A percentile compares a stretch with the other conserved stretches of the same genome.
phyloP scores from a whole-genome alignment of 2,888 invertebrate species.

The Meliscaeva auricollis region DNA sequence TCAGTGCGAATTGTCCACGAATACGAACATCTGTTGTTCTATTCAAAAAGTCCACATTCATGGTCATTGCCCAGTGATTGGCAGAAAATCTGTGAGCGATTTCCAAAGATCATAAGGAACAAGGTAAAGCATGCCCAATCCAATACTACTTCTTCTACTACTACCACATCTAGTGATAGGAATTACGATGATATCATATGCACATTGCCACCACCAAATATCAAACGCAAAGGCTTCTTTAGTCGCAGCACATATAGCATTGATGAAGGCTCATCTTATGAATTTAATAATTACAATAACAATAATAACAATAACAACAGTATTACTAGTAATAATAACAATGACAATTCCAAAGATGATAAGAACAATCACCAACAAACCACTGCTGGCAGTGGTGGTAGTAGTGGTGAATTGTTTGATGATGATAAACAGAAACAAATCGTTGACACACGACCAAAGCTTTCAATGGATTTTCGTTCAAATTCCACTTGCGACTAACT shows the following conservation, averaged over 20 bases:
- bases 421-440: conserved; percentile 25
- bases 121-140: conserved; percentile 82
- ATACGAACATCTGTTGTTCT: conserved; percentile 82
- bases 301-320: conserved; percentile 62
- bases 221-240: conserved; percentile 80
- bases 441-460: conserved; percentile 71
- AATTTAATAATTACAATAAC: conserved; percentile 76
- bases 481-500: conserved; percentile 80
- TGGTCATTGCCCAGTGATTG: conserved; percentile 83
- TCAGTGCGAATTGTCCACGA: conserved; percentile 83
- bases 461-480: conserved; percentile 79
- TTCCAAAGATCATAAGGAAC: conserved; percentile 83
- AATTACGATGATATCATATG: conserved; percentile 72
- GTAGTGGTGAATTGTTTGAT: conserved; percentile 46
- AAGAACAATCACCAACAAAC: conserved; percentile 34
- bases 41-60: conserved; percentile 83
- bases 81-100: conserved; percentile 82
- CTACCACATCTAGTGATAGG: conserved; percentile 64
- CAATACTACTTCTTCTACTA: conserved; percentile 53
- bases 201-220: conserved; percentile 78
- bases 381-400: conserved; percentile 60
- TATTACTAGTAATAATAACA: conserved; percentile 61
- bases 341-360: conserved; percentile 58
- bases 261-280: conserved; percentile 78
- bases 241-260: conserved; percentile 80